phyloP scores from a whole-genome alignment of 1,140 invertebrate genomes.

The Samia ricini region DNA sequence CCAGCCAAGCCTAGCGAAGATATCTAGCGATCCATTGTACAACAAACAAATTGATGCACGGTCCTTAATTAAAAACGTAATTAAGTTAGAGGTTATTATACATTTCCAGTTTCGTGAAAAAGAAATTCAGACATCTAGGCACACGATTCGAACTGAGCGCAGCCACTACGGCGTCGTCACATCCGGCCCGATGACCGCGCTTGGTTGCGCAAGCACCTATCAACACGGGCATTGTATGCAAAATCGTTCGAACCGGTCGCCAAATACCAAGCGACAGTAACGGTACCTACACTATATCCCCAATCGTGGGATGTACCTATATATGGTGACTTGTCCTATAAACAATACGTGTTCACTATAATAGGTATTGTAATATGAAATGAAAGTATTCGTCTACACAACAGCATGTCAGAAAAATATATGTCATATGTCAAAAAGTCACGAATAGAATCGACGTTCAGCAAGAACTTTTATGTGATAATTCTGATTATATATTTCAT shows the following conservation, averaged over 20 bases:
- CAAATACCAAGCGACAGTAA: slow-evolving; percentile 57
- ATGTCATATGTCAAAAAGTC: too few species aligned
- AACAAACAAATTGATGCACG: too few species aligned
- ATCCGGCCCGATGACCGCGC: slow-evolving; percentile 58
- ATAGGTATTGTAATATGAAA: too few species aligned
- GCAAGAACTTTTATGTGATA: too few species aligned
- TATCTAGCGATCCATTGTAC: too few species aligned
- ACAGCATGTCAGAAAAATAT: too few species aligned
- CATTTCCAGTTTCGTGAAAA: background rate
- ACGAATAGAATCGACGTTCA: too few species aligned
- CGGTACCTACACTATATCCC: slow-evolving; percentile 31
- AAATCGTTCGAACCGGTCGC: slow-evolving; percentile 43
- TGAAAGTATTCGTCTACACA: too few species aligned
- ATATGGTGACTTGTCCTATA: background rate
- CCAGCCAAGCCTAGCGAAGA: too few species aligned
- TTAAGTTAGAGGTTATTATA: background rate
- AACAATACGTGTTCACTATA: too few species aligned
- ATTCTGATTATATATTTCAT: too few species aligned
- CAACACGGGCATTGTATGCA: slow-evolving; percentile 73
- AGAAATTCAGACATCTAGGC: slow-evolving; percentile 50
- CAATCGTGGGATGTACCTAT: slow-evolving; percentile 11
- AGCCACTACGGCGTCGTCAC: slow-evolving; percentile 39
- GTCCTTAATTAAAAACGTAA: too few species aligned
- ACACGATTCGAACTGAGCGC: slow-evolving; percentile 44
- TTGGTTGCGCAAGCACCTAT: slow-evolving; percentile 50